A percentile compares a stretch with the other conserved stretches of the same genome.
Conservation (phyloP, 2,888 invertebrate species). For the Diloba caeruleocephala region DNA sequence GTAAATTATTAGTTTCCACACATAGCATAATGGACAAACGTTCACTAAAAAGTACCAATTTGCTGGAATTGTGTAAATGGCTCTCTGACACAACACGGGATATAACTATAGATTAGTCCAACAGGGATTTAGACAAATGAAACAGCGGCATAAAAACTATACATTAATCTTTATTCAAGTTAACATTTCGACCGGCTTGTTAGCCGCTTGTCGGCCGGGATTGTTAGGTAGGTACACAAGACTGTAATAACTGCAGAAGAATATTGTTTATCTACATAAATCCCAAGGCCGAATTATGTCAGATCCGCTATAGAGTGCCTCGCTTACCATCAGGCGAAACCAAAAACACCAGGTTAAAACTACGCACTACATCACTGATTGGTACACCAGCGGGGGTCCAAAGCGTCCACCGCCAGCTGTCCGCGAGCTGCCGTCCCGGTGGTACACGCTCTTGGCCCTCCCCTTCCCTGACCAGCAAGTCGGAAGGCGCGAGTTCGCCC, state of each 20-base stretch:
- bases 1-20: too few species aligned
- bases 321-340: constrained; percentile 34
- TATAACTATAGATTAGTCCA: too few species aligned
- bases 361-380: constrained; percentile 45
- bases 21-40: too few species aligned
- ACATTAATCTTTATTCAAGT: too few species aligned
- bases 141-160: too few species aligned
- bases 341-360: constrained; percentile 30
- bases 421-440: constrained; percentile 93
- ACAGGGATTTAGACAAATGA: too few species aligned
- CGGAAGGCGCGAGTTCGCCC: constrained; percentile 94
- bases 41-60: too few species aligned
- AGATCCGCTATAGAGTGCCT: constrained; percentile 15
- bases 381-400: constrained; percentile 68
- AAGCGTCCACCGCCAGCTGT: constrained; percentile 79
- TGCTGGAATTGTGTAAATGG: too few species aligned
- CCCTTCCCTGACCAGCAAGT: constrained; percentile 98
- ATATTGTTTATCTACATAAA: background rate
- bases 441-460: constrained; percentile 97
- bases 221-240: too few species aligned
- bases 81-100: too few species aligned
- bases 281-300: background rate
- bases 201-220: too few species aligned
- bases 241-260: background rate
- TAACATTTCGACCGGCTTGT: too few species aligned